phyloP scores from a whole-genome alignment of 2,888 invertebrate genomes.

The Caenorhabditis imperialis region DNA sequence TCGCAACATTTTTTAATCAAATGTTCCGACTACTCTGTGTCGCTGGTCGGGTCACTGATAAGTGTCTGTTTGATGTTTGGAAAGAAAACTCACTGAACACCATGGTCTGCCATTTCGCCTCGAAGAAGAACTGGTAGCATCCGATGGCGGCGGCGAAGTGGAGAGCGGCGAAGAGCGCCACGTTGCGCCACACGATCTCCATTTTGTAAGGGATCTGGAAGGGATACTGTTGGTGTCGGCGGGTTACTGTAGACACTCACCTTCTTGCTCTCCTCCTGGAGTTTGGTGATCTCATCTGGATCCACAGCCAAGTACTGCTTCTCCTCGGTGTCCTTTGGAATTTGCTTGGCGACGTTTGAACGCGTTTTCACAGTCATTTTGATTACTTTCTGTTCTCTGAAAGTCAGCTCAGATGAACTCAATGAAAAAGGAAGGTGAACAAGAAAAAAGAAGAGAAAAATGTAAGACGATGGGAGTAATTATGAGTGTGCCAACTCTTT shows the following conservation, averaged over 20 bases:
- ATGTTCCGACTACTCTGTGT: slow-evolving; percentile 42
- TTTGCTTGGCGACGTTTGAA: slow-evolving; percentile 27
- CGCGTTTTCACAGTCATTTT: slow-evolving; percentile 55
- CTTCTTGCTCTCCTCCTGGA: slow-evolving; percentile 63
- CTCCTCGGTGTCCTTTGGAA: slow-evolving; percentile 38
- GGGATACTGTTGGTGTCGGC: too few species aligned
- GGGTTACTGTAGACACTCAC: slow-evolving; percentile 32
- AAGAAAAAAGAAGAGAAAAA: slow-evolving; percentile 3
- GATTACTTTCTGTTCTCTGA: slow-evolving; percentile 10
- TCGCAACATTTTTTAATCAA: slow-evolving; percentile 7
- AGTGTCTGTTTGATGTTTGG: background rate
- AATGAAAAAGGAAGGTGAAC: background rate
- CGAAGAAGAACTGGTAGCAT: slow-evolving; percentile 70
- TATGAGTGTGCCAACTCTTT: background rate
- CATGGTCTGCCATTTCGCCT: slow-evolving; percentile 73
- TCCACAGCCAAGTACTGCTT: slow-evolving; percentile 67
- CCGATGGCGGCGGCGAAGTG: slow-evolving; percentile 74
- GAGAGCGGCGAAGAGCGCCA: slow-evolving; percentile 71
- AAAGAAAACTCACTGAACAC: slow-evolving; percentile 67
- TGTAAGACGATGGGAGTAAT: slow-evolving; percentile 3
- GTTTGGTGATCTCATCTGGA: slow-evolving; percentile 64
- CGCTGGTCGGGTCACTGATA: slow-evolving; percentile 36
- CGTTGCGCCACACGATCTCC: slow-evolving; percentile 76
- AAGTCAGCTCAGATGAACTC: slow-evolving; percentile 11
- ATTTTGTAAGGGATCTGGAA: slow-evolving; percentile 67